Evolutionary conservation across 2,888 invertebrate genomes (phyloP).

Genomic region (Agrotis puta): DNA sequence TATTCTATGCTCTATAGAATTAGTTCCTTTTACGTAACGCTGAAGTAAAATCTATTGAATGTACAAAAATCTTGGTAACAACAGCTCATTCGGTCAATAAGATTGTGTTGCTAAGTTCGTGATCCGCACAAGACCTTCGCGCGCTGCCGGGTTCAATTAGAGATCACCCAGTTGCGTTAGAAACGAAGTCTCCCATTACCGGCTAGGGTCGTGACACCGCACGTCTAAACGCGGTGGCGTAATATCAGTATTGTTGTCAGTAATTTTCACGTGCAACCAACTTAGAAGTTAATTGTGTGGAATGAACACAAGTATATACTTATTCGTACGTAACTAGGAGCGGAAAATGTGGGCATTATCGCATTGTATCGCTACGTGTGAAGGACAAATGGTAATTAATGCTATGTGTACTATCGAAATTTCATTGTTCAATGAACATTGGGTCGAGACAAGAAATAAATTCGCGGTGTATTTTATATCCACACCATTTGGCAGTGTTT

Average conservation of each 20-base stretch:
- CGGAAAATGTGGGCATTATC: conserved; percentile 81
- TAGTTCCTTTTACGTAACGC: conserved; percentile 22
- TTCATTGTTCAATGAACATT: conserved; percentile 56
- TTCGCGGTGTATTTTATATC: conserved; percentile 20
- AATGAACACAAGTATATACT: conserved; percentile 72
- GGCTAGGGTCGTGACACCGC: conserved; percentile 82
- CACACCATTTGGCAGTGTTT: neutral
- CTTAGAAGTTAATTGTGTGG: conserved; percentile 77
- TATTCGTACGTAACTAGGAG: conserved; percentile 66
- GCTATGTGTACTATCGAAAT: conserved; percentile 66
- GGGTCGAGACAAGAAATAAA: conserved; percentile 35
- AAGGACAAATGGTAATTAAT: conserved; percentile 74
- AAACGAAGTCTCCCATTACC: conserved; percentile 78
- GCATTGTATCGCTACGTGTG: conserved; percentile 73
- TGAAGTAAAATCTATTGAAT: conserved; percentile 50
- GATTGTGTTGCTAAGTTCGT: conserved; percentile 66
- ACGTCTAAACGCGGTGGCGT: conserved; percentile 80
- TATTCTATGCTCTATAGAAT: conserved; percentile 9
- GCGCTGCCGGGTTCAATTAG: conserved; percentile 83
- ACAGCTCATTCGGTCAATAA: conserved; percentile 68
- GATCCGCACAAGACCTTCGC: conserved; percentile 78
- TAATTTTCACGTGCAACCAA: conserved; percentile 81
- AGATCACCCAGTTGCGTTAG: conserved; percentile 81
- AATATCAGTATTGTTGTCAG: conserved; percentile 79
- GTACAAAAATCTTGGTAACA: conserved; percentile 54